Evolutionary conservation across 2,113 vertebrate genomes (phyloP), one percentile per base, ranked within the genome.

Genomic region (Oreochromis spilurus): DNA sequence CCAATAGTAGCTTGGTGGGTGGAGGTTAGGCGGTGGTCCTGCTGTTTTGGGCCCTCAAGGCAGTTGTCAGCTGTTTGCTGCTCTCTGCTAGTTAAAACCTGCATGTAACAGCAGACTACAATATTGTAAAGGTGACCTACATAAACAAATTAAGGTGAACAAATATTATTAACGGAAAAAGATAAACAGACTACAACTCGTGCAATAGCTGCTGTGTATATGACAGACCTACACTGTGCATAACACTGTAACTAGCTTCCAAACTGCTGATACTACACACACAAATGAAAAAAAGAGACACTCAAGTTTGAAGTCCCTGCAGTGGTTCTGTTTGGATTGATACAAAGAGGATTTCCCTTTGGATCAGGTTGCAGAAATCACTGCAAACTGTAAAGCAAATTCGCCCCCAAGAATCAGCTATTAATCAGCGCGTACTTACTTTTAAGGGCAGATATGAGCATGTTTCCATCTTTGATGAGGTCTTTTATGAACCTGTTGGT

Each of bases 401-500:
- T 65, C 10, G 10, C 60, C n/a, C 9, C 21, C 7, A 4, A 1
- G 54, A 83, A 55, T 87, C n/a, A 60, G 45, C 4, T 13, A 4
- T 16, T 19, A 24, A 50, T 7, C 6, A 10, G 2, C 9, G 5
- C 14, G 13, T 29, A 97, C 98, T 98, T 93, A 99, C 98, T 98
- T 93, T 95, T 96, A 91, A 99, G 95, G 2, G 98, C 98, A 62
- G 97, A 97, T 60, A 99, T 98, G 55, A 99, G 98, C 93, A 98
- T 96, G 80, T 97, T 98, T 84, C 98, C 98, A 93, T 99, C 98
- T 96, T 99, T 99, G 65, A 99, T 98, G 2, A 99, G 97, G 90
- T 99, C 98, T 91, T 99, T 99, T 85, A 99, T 99, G 94, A 99
- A 99, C 94, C 98, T 98, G 96, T 99, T 99, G 89, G 98, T 99